A percentile compares a stretch with the other conserved stretches of the same genome.
Conservation (phyloP, 2,113 vertebrate species). For the Muntiacus reevesi region DNA sequence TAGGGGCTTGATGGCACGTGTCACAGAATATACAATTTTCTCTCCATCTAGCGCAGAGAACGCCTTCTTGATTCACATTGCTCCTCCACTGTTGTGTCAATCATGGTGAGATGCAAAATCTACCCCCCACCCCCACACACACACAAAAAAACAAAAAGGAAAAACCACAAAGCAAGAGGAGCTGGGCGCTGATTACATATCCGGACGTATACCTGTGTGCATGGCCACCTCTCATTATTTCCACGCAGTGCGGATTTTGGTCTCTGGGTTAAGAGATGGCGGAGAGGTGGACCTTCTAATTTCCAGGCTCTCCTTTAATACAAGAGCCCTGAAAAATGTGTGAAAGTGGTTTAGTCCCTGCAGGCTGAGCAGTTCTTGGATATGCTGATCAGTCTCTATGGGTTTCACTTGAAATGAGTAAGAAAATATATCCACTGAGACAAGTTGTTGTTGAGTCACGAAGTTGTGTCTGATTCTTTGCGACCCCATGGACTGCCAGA, state of each 20-base stretch:
- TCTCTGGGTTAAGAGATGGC: not conserved
- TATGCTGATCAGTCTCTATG: rapidly evolving
- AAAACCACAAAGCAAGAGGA: rapidly evolving
- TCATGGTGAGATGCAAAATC: rapidly evolving
- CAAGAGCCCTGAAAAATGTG: not conserved
- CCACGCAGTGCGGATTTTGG: rapidly evolving
- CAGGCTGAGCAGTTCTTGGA: not conserved
- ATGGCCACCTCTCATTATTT: not conserved
- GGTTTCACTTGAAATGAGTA: not conserved
- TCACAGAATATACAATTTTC: not conserved
- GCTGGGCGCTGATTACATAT: rapidly evolving
- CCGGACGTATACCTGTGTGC: rapidly evolving
- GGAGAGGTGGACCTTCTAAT: not conserved
- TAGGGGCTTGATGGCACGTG: not conserved
- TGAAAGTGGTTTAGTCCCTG: no score
- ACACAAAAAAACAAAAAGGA: no score
- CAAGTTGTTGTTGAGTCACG: not conserved
- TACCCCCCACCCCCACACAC: rapidly evolving
- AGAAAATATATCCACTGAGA: not conserved
- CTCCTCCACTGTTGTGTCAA: rapidly evolving
- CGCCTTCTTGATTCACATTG: rapidly evolving
- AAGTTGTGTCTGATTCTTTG: not conserved
- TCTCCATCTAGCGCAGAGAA: not conserved
- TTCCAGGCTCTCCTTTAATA: not conserved
- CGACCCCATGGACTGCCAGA: rapidly evolving